Evolutionary conservation across 2,888 invertebrate species (phyloP).

Genomic region (Nomada hirtipes): DNA sequence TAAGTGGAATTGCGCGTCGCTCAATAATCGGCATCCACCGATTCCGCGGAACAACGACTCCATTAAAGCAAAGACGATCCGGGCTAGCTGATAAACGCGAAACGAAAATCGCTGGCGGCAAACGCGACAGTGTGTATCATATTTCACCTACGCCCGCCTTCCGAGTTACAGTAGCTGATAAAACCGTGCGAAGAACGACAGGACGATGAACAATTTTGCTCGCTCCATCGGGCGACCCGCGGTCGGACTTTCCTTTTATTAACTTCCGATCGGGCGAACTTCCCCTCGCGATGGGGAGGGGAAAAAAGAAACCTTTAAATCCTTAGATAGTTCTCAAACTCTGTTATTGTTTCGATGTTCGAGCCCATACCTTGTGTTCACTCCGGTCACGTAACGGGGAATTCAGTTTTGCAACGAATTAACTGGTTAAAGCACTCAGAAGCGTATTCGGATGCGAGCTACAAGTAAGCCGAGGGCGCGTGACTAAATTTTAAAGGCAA

Average conservation of each 20-base stretch:
- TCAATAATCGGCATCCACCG: conserved; percentile 55
- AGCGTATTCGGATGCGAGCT: conserved; percentile 14
- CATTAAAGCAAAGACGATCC: conserved; percentile 57
- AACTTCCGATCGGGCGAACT: conserved; percentile 2
- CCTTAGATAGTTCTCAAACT: background rate
- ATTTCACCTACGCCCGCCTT: conserved; percentile 39
- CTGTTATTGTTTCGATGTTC: background rate
- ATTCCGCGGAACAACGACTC: conserved; percentile 57
- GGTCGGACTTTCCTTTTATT: background rate
- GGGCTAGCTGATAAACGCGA: conserved; percentile 55
- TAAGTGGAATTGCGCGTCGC: conserved; percentile 55
- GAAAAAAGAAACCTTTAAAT: no score
- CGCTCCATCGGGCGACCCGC: background rate
- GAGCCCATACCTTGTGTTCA: background rate
- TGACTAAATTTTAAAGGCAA: conserved; percentile 42
- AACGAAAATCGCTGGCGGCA: conserved; percentile 58
- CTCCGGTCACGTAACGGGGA: conserved; percentile 23
- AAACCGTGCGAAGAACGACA: conserved; percentile 27
- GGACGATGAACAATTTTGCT: background rate
- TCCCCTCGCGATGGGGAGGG: background rate
- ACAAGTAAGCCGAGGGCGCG: conserved; percentile 25
- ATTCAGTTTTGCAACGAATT: conserved; percentile 59
- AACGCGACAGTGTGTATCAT: conserved; percentile 21
- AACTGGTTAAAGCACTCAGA: conserved; percentile 50
- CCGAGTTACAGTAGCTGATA: conserved; percentile 37